A percentile compares a stretch with the other conserved stretches of the same genome.
These are phyloP conservation scores for Grammomys surdaster DNA, from an alignment of 2,113 vertebrate species.

Conservation along the genomic window DNA sequence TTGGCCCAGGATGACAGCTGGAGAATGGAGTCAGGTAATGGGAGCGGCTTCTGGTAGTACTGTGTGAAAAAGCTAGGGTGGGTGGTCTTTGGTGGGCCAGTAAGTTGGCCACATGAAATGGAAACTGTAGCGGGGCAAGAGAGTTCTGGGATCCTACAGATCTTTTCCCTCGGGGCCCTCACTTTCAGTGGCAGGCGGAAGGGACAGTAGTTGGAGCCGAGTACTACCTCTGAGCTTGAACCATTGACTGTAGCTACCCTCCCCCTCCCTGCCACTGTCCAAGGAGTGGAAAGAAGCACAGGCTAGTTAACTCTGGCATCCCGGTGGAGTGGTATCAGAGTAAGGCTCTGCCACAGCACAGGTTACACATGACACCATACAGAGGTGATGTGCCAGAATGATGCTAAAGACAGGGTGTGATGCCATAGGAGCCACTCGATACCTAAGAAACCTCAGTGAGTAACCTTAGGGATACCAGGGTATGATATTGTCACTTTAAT, in stretches of 20 bases:
- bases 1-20: conserved; percentile 85
- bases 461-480: conserved; percentile 41
- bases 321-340: conserved; percentile 33
- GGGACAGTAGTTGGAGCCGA: conserved; percentile 67
- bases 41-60: conserved; percentile 69
- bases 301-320: conserved; percentile 38
- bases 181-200: conserved; percentile 76
- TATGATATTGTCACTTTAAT: conserved; percentile 54
- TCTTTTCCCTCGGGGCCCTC: conserved; percentile 42
- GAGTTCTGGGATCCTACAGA: conserved; percentile 49
- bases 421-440: conserved; percentile 72
- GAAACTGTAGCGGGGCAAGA: conserved; percentile 27
- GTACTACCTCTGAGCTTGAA: conserved; percentile 49
- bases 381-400: conserved; percentile 75
- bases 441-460: conserved; percentile 63
- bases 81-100: conserved; percentile 52
- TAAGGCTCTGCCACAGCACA: conserved; percentile 49
- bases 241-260: conserved; percentile 64
- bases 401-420: conserved; percentile 78
- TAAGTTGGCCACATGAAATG: conserved; percentile 2
- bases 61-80: conserved; percentile 46
- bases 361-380: conserved; percentile 58
- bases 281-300: conserved; percentile 48
- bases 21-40: conserved; percentile 86
- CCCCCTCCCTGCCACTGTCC: conserved; percentile 51